A percentile compares a stretch with the other conserved stretches of the same genome.
Conservation (phyloP, 92 coral and sea anemone species). For the Zoanthus gigantus region DNA sequence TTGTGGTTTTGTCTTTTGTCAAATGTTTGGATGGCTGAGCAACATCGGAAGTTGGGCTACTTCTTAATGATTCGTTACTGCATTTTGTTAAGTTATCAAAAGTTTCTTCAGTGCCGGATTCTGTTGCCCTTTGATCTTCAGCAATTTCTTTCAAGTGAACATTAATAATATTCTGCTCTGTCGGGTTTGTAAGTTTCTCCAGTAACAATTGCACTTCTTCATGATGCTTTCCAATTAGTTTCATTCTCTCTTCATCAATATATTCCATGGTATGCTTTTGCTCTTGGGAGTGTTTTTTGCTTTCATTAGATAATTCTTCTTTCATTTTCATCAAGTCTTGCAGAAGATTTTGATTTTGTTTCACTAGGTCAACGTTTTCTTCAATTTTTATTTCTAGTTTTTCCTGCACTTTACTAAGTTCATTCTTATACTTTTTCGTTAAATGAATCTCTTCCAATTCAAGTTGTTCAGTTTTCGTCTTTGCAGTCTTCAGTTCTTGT, state of each 20-base stretch:
- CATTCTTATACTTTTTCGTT: constrained; percentile 62
- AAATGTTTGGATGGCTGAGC: background rate
- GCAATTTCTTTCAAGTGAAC: background rate
- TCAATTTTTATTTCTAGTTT: constrained; percentile 66
- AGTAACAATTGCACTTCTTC: constrained; percentile 16
- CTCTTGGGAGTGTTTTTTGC: constrained; percentile 67
- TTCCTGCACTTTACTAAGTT: constrained; percentile 62
- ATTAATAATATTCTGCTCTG: background rate
- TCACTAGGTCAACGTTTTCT: constrained; percentile 71
- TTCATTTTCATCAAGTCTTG: constrained; percentile 78
- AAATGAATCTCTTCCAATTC: constrained; percentile 64
- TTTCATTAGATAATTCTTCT: constrained; percentile 69
- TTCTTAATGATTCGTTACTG: background rate
- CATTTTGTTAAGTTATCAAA: background rate
- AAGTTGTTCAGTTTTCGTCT: constrained; percentile 48
- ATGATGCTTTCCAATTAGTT: constrained; percentile 17
- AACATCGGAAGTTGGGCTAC: background rate
- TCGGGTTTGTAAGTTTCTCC: constrained; percentile 5
- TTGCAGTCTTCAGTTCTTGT: constrained; percentile 65
- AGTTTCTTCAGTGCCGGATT: background rate
- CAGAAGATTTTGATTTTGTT: constrained; percentile 73
- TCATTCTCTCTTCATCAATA: constrained; percentile 36
- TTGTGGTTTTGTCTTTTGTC: too few species aligned
- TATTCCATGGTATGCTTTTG: constrained; percentile 54
- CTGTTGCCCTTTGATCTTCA: background rate